A percentile compares a stretch with the other conserved stretches of the same genome.
Evolutionary conservation across 2,797 vertebrate genomes (phyloP).

Genomic region (Propithecus perrieri): DNA sequence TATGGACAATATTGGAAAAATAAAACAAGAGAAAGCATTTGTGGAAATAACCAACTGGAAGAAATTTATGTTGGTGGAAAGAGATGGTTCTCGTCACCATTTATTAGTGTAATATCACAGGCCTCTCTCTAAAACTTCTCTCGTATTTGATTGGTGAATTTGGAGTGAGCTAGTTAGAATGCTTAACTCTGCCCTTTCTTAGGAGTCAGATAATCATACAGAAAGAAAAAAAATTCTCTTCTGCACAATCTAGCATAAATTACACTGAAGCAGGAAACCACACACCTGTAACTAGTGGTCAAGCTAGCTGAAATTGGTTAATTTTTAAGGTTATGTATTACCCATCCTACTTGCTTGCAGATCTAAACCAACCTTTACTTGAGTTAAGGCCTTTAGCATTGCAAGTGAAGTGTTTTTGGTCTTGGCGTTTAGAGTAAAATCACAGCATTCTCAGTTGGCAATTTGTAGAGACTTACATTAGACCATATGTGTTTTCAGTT

Average conservation of each 20-base stretch:
- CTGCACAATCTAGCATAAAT: background rate
- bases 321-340: background rate
- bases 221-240: background rate
- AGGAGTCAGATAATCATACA: too few relatives aligned
- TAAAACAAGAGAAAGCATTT: background rate
- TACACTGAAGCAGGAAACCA: background rate
- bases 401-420: background rate
- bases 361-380: background rate
- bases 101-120: background rate
- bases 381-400: background rate
- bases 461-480: background rate
- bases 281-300: background rate
- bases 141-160: background rate
- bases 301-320: background rate
- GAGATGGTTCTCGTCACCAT: background rate
- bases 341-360: background rate
- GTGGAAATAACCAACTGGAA: background rate
- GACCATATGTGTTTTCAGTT: background rate
- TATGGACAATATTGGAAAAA: background rate
- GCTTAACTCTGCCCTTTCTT: background rate
- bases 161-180: background rate
- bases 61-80: background rate
- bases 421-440: background rate
- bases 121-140: background rate
- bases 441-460: background rate